Conservation (phyloP, 1,140 invertebrate genomes). For the Drosophila sp. region DNA sequence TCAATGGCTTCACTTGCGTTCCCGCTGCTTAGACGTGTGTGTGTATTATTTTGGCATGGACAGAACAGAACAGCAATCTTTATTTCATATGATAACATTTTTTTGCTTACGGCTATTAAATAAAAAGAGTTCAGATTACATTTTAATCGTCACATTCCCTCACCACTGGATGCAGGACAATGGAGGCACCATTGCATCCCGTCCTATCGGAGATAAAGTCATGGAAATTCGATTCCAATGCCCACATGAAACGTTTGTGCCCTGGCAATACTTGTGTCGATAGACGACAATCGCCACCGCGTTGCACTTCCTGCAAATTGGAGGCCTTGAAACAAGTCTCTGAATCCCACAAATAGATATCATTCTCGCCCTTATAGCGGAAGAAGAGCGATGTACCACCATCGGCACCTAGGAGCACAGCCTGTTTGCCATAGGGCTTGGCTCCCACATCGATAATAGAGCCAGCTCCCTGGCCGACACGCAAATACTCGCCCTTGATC, state of each 20-base stretch:
- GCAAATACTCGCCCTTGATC: slow-evolving; percentile 84
- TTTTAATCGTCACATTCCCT: slow-evolving; percentile 76
- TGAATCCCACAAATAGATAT: slow-evolving; percentile 86
- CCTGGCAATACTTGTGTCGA: slow-evolving; percentile 86
- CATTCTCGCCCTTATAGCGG: slow-evolving; percentile 85
- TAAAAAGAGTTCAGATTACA: background rate
- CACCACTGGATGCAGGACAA: slow-evolving; percentile 84
- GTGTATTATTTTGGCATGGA: background rate
- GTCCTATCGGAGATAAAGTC: slow-evolving; percentile 86
- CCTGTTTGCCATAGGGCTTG: slow-evolving; percentile 84
- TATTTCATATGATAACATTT: background rate
- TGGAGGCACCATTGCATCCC: slow-evolving; percentile 85
- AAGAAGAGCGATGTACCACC: slow-evolving; percentile 85
- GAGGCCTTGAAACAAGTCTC: slow-evolving; percentile 84
- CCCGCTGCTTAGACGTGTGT: background rate
- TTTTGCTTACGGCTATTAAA: background rate
- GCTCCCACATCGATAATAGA: slow-evolving; percentile 85
- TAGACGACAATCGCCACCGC: slow-evolving; percentile 85
- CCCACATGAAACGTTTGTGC: slow-evolving; percentile 85
- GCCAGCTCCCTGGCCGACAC: slow-evolving; percentile 83
- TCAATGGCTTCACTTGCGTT: slow-evolving; percentile 53
- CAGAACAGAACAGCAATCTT: background rate
- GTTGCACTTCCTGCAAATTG: slow-evolving; percentile 85
- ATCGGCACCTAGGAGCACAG: slow-evolving; percentile 86
- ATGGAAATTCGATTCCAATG: slow-evolving; percentile 87